Evolutionary conservation across 2,888 invertebrate species (phyloP), one percentile per base, ranked within the genome.

Genomic region (Lysandra bellargus): DNA sequence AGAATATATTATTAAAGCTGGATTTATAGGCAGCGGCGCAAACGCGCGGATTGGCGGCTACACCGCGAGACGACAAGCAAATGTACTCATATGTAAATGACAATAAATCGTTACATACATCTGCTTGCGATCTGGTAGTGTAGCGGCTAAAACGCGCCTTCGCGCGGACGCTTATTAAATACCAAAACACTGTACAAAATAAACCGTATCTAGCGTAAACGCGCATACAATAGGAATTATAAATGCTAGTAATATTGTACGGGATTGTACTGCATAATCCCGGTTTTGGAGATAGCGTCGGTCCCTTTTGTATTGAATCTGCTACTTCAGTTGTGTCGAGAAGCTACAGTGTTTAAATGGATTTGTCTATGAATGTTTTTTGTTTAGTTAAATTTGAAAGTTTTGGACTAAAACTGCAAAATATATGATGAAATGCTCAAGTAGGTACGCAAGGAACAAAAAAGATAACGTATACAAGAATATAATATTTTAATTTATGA

Each of bases 211-310:
- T 9, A 64, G 64, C 9, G 64, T 64, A 9, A 23, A 61, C 61
- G n/a, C 61, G n/a, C 61, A 61, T 61, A 64, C 64, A 64, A 30
- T 64, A 30, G 30, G 9, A 64, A 64, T 64, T 64, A 64, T 64
- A 64, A 64, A 64, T 64, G 64, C 12, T 33, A 30, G 64, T 69
- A 69, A 69, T 69, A 69, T 69, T 69, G 64, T 69, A 69, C 64
- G 12, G 64, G 64, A 69, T 30, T 61, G 30, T 33, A 14, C 14
- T 30, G 12, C 33, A 12, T 69, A 69, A 69, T 69, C 30, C 64
- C 64, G 64, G 12, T 12, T 69, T 30, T 23, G 61, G 61, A 23
- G 64, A 64, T 64, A 33, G 12, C 30, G 30, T 33, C 33, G 12
- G 30, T 1, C 64, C 64, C 64, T 69, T 33, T 69, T 69, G 64